These are phyloP conservation scores for Diloba caeruleocephala DNA, from an alignment of 2,888 invertebrate species.

Conservation along the genomic window DNA sequence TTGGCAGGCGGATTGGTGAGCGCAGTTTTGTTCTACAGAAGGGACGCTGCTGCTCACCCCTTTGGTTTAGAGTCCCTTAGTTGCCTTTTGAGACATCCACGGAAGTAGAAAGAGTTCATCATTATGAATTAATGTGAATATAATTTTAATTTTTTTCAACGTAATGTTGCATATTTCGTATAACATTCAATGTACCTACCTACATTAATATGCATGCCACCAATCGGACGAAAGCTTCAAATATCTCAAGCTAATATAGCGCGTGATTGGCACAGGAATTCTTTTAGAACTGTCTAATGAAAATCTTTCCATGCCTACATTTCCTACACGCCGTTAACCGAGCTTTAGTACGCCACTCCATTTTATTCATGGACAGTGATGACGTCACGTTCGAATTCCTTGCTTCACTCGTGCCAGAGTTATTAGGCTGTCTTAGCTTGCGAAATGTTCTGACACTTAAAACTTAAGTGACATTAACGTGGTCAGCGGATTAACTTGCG, in stretches of 20 bases:
- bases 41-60: too few species aligned
- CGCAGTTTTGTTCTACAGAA: too few species aligned
- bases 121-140: too few species aligned
- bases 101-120: too few species aligned
- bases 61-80: too few species aligned
- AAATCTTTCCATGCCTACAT: constrained; percentile 53
- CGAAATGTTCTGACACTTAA: constrained; percentile 49
- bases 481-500: constrained; percentile 41
- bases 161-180: too few species aligned
- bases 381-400: constrained; percentile 57
- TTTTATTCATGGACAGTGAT: constrained; percentile 52
- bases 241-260: constrained; percentile 28
- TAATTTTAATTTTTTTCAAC: too few species aligned
- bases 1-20: too few species aligned
- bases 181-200: too few species aligned
- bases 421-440: constrained; percentile 50
- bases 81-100: too few species aligned
- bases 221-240: constrained; percentile 23
- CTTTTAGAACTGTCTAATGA: constrained; percentile 45
- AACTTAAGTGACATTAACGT: constrained; percentile 49
- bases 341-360: constrained; percentile 54
- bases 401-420: constrained; percentile 46
- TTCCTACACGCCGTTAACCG: constrained; percentile 43
- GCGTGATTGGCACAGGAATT: constrained; percentile 46
- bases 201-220: constrained; percentile 8